Evolutionary conservation across 2,888 invertebrate genomes (phyloP), one percentile per base, ranked within the genome.

Genomic region (Acronicta aceris): DNA sequence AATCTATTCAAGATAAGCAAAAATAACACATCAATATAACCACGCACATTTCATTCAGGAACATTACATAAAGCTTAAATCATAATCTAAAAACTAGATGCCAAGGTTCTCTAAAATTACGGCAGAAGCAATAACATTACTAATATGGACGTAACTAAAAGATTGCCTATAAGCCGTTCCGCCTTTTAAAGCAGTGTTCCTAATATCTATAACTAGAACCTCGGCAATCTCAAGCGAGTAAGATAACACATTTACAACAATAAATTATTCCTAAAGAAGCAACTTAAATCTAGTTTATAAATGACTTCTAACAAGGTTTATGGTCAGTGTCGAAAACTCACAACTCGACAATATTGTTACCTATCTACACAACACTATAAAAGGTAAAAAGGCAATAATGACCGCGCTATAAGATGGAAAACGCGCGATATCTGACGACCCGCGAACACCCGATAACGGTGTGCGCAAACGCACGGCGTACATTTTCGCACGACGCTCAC

Each of bases 401-500:
- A 69, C 42, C 48, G 56, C 49, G 70, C 49, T 51, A 61, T 63
- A 69, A 72, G 69, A 78, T 76, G 77, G 79, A 71, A 79, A 79
- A 70, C 63, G 61, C 76, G 71, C 71, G 65, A 79, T 76, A 79
- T 74, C 77, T 70, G 74, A 73, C 80, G 80, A 82, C 81, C 83
- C 67, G 74, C 76, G 64, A 79, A 80, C 82, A 71, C 61, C 57
- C 63, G 58, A 69, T 81, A 82, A 81, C 81, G 84, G 85, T 74
- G 64, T 79, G 75, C 67, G 70, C 76, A 60, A 65, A 76, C 81
- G 78, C 81, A 81, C 68, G 61, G 70, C 78, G 79, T 81, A 81
- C 82, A 81, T 88, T 89, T 92, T 92, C 90, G 88, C 93, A 90
- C 89, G 88, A 81, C 85, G 83, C 86, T 82, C 84, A 78, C 81